Evolutionary conservation across 2,888 invertebrate species (phyloP).

Genomic region (Pristionchus entomophagus): DNA sequence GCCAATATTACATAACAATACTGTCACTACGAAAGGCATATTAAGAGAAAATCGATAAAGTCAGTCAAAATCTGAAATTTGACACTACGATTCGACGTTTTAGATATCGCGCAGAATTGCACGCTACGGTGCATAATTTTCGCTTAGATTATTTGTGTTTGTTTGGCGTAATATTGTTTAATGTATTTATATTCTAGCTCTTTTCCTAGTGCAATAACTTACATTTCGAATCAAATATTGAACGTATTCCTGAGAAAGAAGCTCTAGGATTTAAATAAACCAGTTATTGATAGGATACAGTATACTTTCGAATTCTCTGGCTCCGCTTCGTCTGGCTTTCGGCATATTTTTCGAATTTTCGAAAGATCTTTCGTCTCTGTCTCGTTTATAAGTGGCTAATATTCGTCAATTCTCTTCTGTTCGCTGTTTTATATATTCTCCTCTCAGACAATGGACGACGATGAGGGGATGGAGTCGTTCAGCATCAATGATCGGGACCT

Average conservation of each 20-base stretch:
- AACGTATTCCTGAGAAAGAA: no score
- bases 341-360: no score
- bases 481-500: conserved; percentile 95
- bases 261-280: background rate
- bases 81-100: background rate
- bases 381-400: no score
- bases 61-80: background rate
- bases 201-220: no score
- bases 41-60: background rate
- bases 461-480: conserved; percentile 92
- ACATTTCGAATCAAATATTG: no score
- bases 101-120: background rate
- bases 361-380: background rate
- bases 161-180: no score
- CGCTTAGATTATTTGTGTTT: background rate
- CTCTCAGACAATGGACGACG: conserved; percentile 75
- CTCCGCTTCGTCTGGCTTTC: background rate
- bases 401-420: background rate
- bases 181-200: no score
- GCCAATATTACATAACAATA: no score
- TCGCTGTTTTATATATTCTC: background rate
- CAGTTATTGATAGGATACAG: background rate
- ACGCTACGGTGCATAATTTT: background rate
- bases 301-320: background rate
- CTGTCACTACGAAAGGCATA: no score